Percentiles rank a stretch among this genome's conserved stretches.
Conservation (phyloP, 23 tunicate genomes). For the Styela plicata region DNA sequence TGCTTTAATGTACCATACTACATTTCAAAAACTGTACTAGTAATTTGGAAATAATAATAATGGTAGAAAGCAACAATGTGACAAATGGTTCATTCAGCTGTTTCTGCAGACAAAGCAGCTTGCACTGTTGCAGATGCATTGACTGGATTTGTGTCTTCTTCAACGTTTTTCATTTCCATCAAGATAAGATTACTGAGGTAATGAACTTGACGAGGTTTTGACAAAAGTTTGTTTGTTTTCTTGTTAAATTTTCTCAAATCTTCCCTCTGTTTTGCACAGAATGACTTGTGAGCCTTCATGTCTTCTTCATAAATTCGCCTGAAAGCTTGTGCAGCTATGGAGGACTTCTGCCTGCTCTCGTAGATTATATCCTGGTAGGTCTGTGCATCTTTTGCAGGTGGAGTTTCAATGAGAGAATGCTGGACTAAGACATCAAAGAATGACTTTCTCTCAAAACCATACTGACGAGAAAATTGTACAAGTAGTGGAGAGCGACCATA, state of each 20-base stretch:
- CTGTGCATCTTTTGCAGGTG: constrained; percentile 20
- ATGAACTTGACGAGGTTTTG: constrained; percentile 71
- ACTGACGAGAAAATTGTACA: constrained; percentile 42
- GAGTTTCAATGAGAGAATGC: constrained; percentile 7
- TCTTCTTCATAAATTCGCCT: constrained; percentile 12
- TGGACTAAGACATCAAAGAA: not conserved
- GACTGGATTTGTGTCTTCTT: constrained; percentile 33
- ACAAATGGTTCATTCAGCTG: constrained; percentile 17
- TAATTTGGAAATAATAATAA: no score
- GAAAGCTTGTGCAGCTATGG: not conserved
- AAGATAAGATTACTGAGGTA: constrained; percentile 61
- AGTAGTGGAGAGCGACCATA: constrained; percentile 79
- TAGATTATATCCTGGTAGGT: constrained; percentile 31
- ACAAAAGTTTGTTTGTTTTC: constrained; percentile 48
- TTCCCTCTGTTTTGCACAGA: constrained; percentile 28
- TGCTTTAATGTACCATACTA: no score
- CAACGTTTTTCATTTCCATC: constrained; percentile 65
- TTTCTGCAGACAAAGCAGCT: constrained; percentile 39
- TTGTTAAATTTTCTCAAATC: constrained; percentile 28
- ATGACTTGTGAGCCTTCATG: constrained; percentile 22
- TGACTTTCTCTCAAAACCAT: constrained; percentile 29
- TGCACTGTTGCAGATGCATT: constrained; percentile 37
- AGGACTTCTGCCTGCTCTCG: constrained; percentile 9
- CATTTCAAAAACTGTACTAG: no score
- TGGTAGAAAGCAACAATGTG: no score